phyloP scores from a whole-genome alignment of 1,140 invertebrate genomes.

The Heliothis subflexa region DNA sequence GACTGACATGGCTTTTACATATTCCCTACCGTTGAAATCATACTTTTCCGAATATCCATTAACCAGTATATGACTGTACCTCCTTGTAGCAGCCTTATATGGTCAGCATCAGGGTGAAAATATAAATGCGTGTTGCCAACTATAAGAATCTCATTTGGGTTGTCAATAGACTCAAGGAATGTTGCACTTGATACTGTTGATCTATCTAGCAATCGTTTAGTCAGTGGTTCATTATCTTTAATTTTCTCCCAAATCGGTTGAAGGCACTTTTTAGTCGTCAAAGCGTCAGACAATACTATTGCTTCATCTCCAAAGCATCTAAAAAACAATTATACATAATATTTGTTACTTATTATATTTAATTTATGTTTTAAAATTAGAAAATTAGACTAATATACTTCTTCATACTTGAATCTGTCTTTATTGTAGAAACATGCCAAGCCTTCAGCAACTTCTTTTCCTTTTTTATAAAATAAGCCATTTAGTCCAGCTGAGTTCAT shows the following conservation, averaged over 20 bases:
- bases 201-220: constrained; percentile 87
- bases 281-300: constrained; percentile 87
- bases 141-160: constrained; percentile 88
- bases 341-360: background rate
- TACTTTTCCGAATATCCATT: constrained; percentile 73
- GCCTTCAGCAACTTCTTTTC: constrained; percentile 92
- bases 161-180: constrained; percentile 88
- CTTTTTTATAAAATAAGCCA: constrained; percentile 90
- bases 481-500: constrained; percentile 87
- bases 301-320: constrained; percentile 67
- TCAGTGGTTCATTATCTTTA: constrained; percentile 87
- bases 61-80: constrained; percentile 88
- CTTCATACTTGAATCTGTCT: constrained; percentile 87
- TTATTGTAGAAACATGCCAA: constrained; percentile 91
- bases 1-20: no score
- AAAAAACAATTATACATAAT: constrained; percentile 33
- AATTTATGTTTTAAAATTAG: background rate
- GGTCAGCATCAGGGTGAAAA: constrained; percentile 95
- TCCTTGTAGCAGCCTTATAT: constrained; percentile 93
- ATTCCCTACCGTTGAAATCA: constrained; percentile 78
- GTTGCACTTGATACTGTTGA: constrained; percentile 89
- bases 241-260: constrained; percentile 88
- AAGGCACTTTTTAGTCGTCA: constrained; percentile 86
- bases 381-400: background rate
- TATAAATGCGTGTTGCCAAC: constrained; percentile 97